Conservation (phyloP, 2,888 invertebrate species). For the Cordilura impudica region DNA sequence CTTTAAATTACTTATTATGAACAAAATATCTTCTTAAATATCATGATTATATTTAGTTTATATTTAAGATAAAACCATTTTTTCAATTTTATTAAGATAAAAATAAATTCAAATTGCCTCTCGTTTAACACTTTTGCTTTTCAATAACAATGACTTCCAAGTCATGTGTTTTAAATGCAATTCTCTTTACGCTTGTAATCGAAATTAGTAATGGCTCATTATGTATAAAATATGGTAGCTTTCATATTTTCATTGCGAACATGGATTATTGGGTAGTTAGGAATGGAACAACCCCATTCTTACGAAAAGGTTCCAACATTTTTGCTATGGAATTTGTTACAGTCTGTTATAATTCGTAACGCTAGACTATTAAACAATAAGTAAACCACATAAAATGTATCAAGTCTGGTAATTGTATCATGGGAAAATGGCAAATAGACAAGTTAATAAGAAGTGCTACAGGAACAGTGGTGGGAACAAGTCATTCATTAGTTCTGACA, state of each 20-base stretch:
- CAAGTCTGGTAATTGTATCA: slow-evolving; percentile 19
- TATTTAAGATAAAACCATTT: too few relatives aligned
- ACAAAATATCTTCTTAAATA: too few relatives aligned
- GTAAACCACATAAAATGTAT: slow-evolving; percentile 52
- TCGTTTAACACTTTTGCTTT: neutral
- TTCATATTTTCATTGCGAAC: slow-evolving; percentile 44
- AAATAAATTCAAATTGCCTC: neutral
- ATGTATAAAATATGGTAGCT: slow-evolving; percentile 62
- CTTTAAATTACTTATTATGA: too few relatives aligned
- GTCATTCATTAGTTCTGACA: slow-evolving; percentile 47
- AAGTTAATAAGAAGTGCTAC: slow-evolving; percentile 54
- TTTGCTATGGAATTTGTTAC: slow-evolving; percentile 72
- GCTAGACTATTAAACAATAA: slow-evolving; percentile 60
- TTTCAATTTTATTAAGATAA: too few relatives aligned
- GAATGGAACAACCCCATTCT: slow-evolving; percentile 51
- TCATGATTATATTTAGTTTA: too few relatives aligned
- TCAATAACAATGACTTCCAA: slow-evolving; percentile 31
- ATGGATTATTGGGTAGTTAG: slow-evolving; percentile 37
- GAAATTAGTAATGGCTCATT: slow-evolving; percentile 74
- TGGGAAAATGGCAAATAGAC: slow-evolving; percentile 56
- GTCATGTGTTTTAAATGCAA: slow-evolving; percentile 66
- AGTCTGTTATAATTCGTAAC: slow-evolving; percentile 77
- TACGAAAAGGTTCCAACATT: neutral
- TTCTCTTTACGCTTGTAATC: slow-evolving; percentile 71
- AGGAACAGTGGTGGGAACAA: slow-evolving; percentile 52